A percentile compares a stretch with the other conserved stretches of the same genome.
Evolutionary conservation across 2,797 vertebrate species (phyloP).

Genomic region (Ciconia nigra): DNA sequence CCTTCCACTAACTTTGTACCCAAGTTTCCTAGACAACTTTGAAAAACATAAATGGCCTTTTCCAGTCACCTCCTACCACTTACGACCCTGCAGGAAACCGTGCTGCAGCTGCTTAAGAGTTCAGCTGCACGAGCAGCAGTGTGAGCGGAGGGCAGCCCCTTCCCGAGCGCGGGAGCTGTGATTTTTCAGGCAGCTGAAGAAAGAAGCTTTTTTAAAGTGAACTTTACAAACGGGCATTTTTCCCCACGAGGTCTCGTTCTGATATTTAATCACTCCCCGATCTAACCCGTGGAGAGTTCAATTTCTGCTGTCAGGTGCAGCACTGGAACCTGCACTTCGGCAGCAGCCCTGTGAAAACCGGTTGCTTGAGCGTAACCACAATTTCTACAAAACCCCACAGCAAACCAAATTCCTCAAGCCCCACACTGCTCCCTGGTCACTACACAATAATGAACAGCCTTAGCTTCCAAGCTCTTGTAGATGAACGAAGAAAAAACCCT

Average conservation of each 20-base stretch:
- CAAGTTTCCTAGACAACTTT: background rate
- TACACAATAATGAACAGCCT: fast-evolving
- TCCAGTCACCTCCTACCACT: background rate
- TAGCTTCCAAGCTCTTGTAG: background rate
- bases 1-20: background rate
- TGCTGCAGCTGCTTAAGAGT: background rate
- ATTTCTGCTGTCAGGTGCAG: background rate
- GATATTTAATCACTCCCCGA: background rate
- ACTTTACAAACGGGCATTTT: background rate
- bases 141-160: background rate
- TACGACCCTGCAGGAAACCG: background rate
- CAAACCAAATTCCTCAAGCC: background rate
- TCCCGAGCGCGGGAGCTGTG: background rate
- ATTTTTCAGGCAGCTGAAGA: background rate
- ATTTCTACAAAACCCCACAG: background rate
- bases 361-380: background rate
- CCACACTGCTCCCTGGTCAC: fast-evolving
- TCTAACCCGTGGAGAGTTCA: background rate
- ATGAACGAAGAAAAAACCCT: background rate
- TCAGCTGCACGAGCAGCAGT: background rate
- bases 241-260: background rate
- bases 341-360: background rate
- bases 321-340: background rate
- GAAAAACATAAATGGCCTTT: background rate
- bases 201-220: background rate